These are phyloP conservation scores for Psix sp. DNA, from an alignment of 1,140 invertebrate species.

Conservation along the genomic window DNA sequence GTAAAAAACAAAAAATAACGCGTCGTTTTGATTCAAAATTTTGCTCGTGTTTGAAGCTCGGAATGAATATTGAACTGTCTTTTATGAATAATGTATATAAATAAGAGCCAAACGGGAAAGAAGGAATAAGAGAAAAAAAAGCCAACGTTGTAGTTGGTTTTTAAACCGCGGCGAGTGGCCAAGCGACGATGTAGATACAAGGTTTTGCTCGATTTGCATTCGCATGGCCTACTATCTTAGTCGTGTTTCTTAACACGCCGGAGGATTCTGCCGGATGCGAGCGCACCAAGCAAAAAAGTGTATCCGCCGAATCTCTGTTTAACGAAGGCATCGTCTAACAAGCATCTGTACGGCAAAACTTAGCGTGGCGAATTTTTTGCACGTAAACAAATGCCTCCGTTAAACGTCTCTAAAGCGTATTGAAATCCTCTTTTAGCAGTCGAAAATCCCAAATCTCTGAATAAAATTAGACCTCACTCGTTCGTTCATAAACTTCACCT, in stretches of 20 bases:
- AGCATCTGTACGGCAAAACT: conserved; percentile 59
- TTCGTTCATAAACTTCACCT: background rate
- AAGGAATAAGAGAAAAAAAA: conserved; percentile 23
- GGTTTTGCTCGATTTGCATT: conserved; percentile 60
- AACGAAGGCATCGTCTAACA: conserved; percentile 59
- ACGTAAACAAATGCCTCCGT: conserved; percentile 55
- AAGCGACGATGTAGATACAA: conserved; percentile 31
- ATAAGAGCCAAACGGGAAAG: conserved; percentile 27
- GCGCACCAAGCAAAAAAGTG: conserved; percentile 47
- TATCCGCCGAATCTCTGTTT: conserved; percentile 61
- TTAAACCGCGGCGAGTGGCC: conserved; percentile 47
- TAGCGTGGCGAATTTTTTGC: conserved; percentile 12
- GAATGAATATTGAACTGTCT: conserved; percentile 37
- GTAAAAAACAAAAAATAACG: too few relatives aligned
- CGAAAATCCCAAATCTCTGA: conserved; percentile 17
- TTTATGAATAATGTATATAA: conserved; percentile 58
- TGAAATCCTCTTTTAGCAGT: conserved; percentile 9
- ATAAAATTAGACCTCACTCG: conserved; percentile 28
- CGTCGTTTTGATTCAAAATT: too few relatives aligned
- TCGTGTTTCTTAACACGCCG: conserved; percentile 59
- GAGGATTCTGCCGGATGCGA: conserved; percentile 56
- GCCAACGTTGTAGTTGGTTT: conserved; percentile 45
- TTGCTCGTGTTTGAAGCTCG: conserved; percentile 2
- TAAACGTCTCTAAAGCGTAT: conserved; percentile 42
- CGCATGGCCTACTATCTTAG: conserved; percentile 58